Percentiles rank a stretch among this genome's conserved stretches.
Conservation (phyloP, 2,113 vertebrate species). For the Clinocottus analis region DNA sequence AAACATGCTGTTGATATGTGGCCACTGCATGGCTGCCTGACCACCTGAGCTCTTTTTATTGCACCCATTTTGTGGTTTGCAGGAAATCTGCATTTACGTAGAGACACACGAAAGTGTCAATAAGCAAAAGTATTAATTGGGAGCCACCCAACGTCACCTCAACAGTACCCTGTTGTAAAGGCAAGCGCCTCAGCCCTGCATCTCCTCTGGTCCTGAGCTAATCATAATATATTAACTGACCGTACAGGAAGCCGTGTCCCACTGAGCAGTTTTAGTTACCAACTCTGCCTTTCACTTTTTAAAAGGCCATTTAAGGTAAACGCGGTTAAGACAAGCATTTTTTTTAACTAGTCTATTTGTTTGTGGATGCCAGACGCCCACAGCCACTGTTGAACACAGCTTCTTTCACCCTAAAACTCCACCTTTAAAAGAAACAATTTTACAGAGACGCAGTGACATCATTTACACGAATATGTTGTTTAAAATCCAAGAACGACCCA, state of each 20-base stretch:
- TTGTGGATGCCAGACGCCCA: slow-evolving; percentile 56
- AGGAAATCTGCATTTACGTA: slow-evolving; percentile 68
- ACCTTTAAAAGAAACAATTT: slow-evolving; percentile 77
- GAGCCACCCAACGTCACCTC: slow-evolving; percentile 37
- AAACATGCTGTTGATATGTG: slow-evolving; percentile 53
- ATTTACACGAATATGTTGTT: slow-evolving; percentile 94
- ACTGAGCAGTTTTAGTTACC: slow-evolving; percentile 54
- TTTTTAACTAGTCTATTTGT: slow-evolving; percentile 58
- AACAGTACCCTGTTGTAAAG: slow-evolving; percentile 72
- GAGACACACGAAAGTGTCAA: slow-evolving; percentile 56
- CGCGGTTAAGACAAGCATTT: slow-evolving; percentile 51
- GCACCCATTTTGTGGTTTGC: slow-evolving; percentile 52
- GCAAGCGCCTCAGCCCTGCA: slow-evolving; percentile 45
- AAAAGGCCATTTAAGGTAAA: slow-evolving; percentile 73
- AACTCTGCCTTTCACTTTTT: slow-evolving; percentile 58
- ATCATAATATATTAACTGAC: slow-evolving; percentile 76
- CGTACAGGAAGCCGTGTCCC: slow-evolving; percentile 69
- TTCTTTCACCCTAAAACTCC: slow-evolving; percentile 69
- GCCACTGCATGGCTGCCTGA: slow-evolving; percentile 19
- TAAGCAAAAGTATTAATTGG: slow-evolving; percentile 65
- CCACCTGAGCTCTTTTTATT: slow-evolving; percentile 65
- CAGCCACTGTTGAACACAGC: slow-evolving; percentile 55
- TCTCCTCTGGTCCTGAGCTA: slow-evolving; percentile 67
- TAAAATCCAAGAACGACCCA: slow-evolving; percentile 90
- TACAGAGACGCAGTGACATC: slow-evolving; percentile 87